Conservation (phyloP, 2,797 vertebrate genomes). For the Austrolebias charrua region DNA sequence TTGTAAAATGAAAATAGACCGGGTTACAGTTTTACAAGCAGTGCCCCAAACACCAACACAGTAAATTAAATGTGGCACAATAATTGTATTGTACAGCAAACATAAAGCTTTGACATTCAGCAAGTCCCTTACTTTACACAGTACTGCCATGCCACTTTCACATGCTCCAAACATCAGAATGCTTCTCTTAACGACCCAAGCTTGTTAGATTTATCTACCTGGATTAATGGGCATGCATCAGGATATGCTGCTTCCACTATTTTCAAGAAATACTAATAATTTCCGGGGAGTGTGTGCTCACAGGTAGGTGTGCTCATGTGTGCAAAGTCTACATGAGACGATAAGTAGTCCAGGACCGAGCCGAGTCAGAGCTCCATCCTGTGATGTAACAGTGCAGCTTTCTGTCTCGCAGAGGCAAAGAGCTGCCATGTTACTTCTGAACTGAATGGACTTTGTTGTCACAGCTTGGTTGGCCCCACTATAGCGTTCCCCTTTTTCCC, state of each 20-base stretch:
- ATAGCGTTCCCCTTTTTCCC: constrained; percentile 22
- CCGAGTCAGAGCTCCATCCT: constrained; percentile 38
- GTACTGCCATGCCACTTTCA: too few relatives aligned
- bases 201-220: too few relatives aligned
- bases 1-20: too few relatives aligned
- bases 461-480: constrained; percentile 58
- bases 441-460: constrained; percentile 75
- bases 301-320: constrained; percentile 30
- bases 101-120: too few relatives aligned
- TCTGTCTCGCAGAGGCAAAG: too few relatives aligned
- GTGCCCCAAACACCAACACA: too few relatives aligned
- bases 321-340: constrained; percentile 50
- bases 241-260: too few relatives aligned
- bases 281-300: background rate
- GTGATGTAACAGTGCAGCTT: constrained; percentile 45
- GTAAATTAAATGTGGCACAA: too few relatives aligned
- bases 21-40: too few relatives aligned
- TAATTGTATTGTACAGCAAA: too few relatives aligned
- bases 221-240: too few relatives aligned
- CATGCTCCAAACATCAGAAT: background rate
- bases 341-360: constrained; percentile 38
- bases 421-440: constrained; percentile 63
- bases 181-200: background rate
- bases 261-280: fast-evolving
- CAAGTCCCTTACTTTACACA: too few relatives aligned